A percentile compares a stretch with the other conserved stretches of the same genome.
These are phyloP conservation scores for Pseudorhombus dupliciocellatus DNA, from an alignment of 2,113 vertebrate genomes.

Conservation along the genomic window DNA sequence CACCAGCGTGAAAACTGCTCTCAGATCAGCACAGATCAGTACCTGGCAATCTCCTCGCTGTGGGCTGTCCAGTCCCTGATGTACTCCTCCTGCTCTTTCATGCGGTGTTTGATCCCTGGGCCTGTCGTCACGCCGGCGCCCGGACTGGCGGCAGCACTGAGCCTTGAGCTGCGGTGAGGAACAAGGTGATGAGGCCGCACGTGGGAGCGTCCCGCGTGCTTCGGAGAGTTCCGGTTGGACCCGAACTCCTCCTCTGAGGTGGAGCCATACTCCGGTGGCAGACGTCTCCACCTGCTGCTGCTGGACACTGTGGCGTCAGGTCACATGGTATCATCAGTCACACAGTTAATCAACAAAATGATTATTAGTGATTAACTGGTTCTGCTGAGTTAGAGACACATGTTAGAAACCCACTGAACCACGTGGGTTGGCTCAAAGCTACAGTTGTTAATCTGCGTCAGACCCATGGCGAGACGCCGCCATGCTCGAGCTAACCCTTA, in stretches of 20 bases:
- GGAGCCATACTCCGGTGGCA: conserved; percentile 98
- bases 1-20: no score
- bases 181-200: conserved; percentile 87
- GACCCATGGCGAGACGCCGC: conserved; percentile 37
- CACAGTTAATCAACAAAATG: no score
- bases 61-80: conserved; percentile 98
- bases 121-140: conserved; percentile 43
- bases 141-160: conserved; percentile 72
- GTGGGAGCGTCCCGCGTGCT: conserved; percentile 88
- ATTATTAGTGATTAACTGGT: conserved; percentile 21
- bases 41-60: conserved; percentile 99
- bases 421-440: no score
- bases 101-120: conserved; percentile 89
- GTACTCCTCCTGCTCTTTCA: conserved; percentile 97
- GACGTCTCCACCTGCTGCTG: conserved; percentile 95
- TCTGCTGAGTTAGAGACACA: no score
- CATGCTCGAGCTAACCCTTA: conserved; percentile 42
- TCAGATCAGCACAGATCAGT: conserved; percentile 56
- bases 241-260: conserved; percentile 99
- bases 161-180: conserved; percentile 76
- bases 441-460: conserved; percentile 43
- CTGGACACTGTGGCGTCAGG: conserved; percentile 76
- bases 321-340: no score
- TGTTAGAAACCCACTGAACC: no score
- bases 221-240: conserved; percentile 93